phyloP scores from a whole-genome alignment of 2,113 vertebrate species.

The Herpailurus yagouaroundi region DNA sequence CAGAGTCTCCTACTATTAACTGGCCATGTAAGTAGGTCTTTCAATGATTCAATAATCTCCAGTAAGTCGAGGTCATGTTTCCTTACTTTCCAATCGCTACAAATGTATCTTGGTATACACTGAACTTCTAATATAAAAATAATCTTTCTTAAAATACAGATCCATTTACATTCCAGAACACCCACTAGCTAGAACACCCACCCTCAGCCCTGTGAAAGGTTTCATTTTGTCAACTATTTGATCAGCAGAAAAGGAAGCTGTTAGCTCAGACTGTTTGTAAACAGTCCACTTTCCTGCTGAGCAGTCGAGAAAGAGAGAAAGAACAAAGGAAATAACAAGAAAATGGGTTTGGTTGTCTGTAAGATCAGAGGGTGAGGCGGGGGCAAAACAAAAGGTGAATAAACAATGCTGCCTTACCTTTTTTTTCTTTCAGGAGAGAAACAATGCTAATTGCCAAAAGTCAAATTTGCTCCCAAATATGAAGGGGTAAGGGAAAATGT shows the following conservation, averaged over 20 bases:
- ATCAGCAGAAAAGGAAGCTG: slow-evolving; percentile 45
- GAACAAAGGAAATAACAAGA: neutral
- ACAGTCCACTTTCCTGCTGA: slow-evolving; percentile 63
- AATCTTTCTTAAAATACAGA: slow-evolving; percentile 69
- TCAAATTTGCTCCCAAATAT: neutral
- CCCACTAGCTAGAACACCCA: slow-evolving; percentile 65
- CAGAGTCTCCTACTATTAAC: neutral
- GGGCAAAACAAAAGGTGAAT: neutral
- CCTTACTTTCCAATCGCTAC: neutral
- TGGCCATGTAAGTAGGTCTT: neutral
- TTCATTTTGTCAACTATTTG: slow-evolving; percentile 43
- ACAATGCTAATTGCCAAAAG: neutral
- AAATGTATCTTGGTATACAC: slow-evolving; percentile 48
- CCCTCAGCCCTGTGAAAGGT: slow-evolving; percentile 50
- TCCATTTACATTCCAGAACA: slow-evolving; percentile 61
- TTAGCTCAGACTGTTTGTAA: slow-evolving; percentile 67
- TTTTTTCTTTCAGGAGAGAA: neutral
- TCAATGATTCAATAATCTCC: neutral
- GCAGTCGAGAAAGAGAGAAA: slow-evolving; percentile 5
- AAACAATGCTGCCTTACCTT: neutral
- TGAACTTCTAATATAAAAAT: slow-evolving; percentile 60
- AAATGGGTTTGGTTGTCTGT: neutral
- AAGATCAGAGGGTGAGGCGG: neutral
- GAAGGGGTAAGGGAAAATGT: neutral
- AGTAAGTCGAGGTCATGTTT: slow-evolving; percentile 19